Conservation (phyloP, 2,888 invertebrate species). For the Aelia acuminata region DNA sequence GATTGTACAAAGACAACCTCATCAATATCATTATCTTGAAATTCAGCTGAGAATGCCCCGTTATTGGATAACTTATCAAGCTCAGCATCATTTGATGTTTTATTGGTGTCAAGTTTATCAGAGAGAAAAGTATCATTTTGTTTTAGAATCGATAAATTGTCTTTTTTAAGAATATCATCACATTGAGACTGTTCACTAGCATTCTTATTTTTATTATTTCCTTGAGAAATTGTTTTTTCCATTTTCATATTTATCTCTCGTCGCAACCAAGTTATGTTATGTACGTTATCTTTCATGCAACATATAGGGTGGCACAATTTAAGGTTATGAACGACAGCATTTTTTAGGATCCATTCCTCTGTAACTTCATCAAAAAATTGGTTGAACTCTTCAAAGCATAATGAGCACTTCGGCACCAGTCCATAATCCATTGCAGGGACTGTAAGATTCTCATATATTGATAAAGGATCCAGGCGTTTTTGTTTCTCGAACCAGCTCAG, state of each 20-base stretch:
- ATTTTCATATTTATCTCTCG: background rate
- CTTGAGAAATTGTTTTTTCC: background rate
- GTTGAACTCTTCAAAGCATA: constrained; percentile 94
- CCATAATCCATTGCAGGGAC: constrained; percentile 79
- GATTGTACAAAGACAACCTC: background rate
- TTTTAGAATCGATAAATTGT: background rate
- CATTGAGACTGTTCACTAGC: background rate
- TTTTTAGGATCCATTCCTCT: constrained; percentile 96
- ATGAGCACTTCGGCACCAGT: constrained; percentile 81
- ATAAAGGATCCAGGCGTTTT: constrained; percentile 68
- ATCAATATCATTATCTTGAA: background rate
- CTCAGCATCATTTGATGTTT: background rate
- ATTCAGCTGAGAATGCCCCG: background rate
- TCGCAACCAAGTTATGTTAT: background rate
- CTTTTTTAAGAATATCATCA: background rate
- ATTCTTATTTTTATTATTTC: background rate
- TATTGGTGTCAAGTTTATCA: background rate
- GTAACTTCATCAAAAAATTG: constrained; percentile 97
- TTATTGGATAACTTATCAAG: background rate
- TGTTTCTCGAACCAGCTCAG: constrained; percentile 90
- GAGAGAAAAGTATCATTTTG: background rate
- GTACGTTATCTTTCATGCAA: constrained; percentile 78
- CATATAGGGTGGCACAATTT: constrained; percentile 91
- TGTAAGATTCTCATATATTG: constrained; percentile 77
- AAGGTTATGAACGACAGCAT: constrained; percentile 83